Evolutionary conservation across 2,888 invertebrate species (phyloP).

Genomic region (Xylota segnis): DNA sequence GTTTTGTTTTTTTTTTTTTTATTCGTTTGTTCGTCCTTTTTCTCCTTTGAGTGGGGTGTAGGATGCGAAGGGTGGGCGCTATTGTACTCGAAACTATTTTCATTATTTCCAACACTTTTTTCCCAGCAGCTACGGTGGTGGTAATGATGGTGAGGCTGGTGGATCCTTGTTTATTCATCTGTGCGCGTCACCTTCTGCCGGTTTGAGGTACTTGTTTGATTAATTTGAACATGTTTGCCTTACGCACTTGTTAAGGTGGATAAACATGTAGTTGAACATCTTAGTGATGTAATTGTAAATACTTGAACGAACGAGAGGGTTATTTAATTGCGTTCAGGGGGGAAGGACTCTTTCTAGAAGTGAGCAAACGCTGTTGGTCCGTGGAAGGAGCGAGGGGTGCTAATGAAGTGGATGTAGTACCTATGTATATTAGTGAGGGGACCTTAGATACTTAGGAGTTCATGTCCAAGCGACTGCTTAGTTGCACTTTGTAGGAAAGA

Average conservation of each 20-base stretch:
- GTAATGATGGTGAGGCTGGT: background rate
- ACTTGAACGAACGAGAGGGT: constrained; percentile 51
- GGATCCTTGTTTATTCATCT: constrained; percentile 62
- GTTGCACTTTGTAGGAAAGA: too few species aligned
- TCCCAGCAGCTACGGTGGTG: background rate
- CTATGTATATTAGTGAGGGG: background rate
- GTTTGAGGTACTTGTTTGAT: constrained; percentile 67
- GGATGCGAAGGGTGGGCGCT: constrained; percentile 5
- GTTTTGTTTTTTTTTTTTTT: too few species aligned
- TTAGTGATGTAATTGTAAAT: constrained; percentile 65
- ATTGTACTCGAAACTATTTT: constrained; percentile 65
- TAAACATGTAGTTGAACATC: constrained; percentile 55
- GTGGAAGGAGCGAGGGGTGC: background rate
- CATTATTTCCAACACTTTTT: constrained; percentile 71
- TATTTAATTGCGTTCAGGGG: constrained; percentile 25
- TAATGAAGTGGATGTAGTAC: constrained; percentile 21
- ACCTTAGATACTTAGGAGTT: background rate
- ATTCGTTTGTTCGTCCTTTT: constrained; percentile 20
- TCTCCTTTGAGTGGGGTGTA: too few species aligned
- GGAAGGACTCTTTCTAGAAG: constrained; percentile 3
- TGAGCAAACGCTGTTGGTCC: constrained; percentile 24
- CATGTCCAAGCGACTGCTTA: too few species aligned
- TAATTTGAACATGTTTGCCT: constrained; percentile 71
- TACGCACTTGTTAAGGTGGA: constrained; percentile 66
- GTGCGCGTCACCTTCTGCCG: constrained; percentile 63